phyloP scores from a whole-genome alignment of 2,888 invertebrate species.

The Eulithis testata region DNA sequence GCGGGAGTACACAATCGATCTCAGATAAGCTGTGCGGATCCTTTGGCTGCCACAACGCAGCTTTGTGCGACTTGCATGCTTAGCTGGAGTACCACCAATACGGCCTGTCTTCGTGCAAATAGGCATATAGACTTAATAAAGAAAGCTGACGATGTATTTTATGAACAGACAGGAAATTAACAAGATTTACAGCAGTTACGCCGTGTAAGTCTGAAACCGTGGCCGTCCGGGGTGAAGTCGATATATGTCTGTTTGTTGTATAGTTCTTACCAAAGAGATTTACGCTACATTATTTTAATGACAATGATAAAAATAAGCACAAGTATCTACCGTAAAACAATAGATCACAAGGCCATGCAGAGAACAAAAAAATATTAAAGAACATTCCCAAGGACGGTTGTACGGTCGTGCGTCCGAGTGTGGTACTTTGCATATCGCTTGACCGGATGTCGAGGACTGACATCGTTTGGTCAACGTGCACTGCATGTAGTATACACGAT shows the following conservation, averaged over 20 bases:
- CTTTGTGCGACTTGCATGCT: constrained; percentile 34
- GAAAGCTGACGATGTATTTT: constrained; percentile 1
- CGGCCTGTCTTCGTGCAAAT: constrained; percentile 33
- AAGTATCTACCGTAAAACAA: constrained; percentile 28
- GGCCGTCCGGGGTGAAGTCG: no score
- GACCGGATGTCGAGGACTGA: constrained; percentile 73
- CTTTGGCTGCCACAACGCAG: constrained; percentile 41
- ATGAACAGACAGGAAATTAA: constrained; percentile 17
- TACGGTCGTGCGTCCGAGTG: constrained; percentile 48
- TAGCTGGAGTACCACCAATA: constrained; percentile 26
- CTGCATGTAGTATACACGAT: constrained; percentile 54
- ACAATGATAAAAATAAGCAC: not conserved
- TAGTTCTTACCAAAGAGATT: not conserved
- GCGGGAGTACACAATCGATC: constrained; percentile 51
- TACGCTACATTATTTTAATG: not conserved
- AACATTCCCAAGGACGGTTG: constrained; percentile 65
- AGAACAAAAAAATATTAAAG: constrained; percentile 48
- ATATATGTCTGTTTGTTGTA: no score
- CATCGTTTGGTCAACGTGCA: constrained; percentile 65
- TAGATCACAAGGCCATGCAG: constrained; percentile 41
- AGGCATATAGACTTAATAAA: constrained; percentile 23
- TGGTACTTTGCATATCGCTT: constrained; percentile 72
- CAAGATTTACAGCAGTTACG: constrained; percentile 4
- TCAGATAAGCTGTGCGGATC: constrained; percentile 48
- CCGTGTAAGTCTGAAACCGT: not conserved